phyloP scores from a whole-genome alignment of 2,113 vertebrate genomes.

The Peromyscus californicus region DNA sequence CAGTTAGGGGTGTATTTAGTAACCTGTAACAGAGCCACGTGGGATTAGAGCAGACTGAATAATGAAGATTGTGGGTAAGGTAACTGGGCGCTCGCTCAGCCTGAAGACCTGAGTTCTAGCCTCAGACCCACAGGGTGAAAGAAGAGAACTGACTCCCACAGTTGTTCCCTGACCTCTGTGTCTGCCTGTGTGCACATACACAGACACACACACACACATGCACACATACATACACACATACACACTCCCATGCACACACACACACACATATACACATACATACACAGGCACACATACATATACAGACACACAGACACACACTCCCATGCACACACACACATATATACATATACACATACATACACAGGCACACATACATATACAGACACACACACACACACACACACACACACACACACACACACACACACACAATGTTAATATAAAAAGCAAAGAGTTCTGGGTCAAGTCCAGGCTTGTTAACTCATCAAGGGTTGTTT shows the following conservation, averaged over 20 bases:
- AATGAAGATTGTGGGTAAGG: not conserved
- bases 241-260: accelerated
- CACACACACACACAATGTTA: not conserved
- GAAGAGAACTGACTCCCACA: not conserved
- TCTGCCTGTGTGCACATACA: not conserved
- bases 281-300: not conserved
- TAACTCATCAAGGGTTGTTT: not conserved
- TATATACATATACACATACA: not conserved
- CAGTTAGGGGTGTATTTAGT: conserved; percentile 1
- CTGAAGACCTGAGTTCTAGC: not conserved
- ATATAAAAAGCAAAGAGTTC: not conserved
- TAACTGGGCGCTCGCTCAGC: too few relatives aligned
- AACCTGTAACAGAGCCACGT: not conserved
- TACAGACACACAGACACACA: not conserved
- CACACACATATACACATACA: not conserved
- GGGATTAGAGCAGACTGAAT: not conserved
- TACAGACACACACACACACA: not conserved
- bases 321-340: not conserved
- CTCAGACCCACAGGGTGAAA: not conserved
- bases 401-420: not conserved
- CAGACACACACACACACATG: not conserved
- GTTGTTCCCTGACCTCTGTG: not conserved
- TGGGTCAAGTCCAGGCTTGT: not conserved
- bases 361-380: not conserved
- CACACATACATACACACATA: not conserved